Evolutionary conservation across 2,113 vertebrate genomes (phyloP).

Genomic region (Mohoua ochrocephala): DNA sequence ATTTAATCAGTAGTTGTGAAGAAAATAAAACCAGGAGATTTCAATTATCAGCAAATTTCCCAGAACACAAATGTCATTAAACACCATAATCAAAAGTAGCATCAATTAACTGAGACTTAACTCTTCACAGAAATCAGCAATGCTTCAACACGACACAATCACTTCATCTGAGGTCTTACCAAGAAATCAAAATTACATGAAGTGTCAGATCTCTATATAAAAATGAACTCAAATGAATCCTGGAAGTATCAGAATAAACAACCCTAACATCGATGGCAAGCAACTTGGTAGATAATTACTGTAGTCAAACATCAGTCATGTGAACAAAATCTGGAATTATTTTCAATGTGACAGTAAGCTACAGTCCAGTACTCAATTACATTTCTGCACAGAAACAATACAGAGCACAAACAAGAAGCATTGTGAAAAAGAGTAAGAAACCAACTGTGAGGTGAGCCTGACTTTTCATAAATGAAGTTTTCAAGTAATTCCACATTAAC

Average conservation of each 20-base stretch:
- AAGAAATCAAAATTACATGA: not conserved
- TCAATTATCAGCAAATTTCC: not conserved
- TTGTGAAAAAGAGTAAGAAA: not conserved
- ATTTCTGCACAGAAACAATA: not conserved
- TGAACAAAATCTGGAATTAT: not conserved
- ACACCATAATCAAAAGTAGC: not conserved
- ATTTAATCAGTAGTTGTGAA: not conserved
- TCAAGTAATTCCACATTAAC: not conserved
- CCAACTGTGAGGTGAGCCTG: not conserved
- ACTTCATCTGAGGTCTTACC: not conserved
- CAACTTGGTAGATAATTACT: not conserved
- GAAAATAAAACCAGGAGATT: not conserved
- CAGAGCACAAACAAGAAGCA: not conserved
- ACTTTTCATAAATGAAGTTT: not conserved
- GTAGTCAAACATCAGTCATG: not conserved
- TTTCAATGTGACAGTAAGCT: not conserved
- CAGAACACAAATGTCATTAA: not conserved
- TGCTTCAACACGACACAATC: not conserved
- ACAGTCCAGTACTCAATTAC: not conserved
- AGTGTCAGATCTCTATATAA: not conserved
- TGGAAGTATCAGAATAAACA: not conserved
- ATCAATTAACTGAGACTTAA: not conserved
- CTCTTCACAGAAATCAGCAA: not conserved
- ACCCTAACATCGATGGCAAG: not conserved
- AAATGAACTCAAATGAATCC: not conserved